These are phyloP conservation scores for Suricata suricatta DNA, from an alignment of 2,113 vertebrate genomes.

Conservation along the genomic window DNA sequence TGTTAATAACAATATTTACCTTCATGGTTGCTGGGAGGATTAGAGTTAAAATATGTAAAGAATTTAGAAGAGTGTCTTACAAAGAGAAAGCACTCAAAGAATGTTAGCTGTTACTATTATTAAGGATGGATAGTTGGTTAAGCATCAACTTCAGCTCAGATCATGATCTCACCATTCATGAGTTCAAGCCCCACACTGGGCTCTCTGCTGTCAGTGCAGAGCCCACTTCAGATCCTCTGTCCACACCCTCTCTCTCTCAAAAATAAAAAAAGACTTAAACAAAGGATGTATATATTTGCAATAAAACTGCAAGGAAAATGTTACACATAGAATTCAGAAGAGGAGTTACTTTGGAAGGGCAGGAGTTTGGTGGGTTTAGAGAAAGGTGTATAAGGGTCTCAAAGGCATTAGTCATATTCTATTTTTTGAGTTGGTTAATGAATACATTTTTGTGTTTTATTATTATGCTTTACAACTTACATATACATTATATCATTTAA, in stretches of 20 bases:
- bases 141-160: no score
- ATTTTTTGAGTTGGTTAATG: background rate
- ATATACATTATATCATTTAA: background rate
- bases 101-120: background rate
- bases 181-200: no score
- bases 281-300: background rate
- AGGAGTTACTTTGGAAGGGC: background rate
- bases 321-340: background rate
- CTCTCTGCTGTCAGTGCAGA: no score
- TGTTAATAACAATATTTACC: background rate
- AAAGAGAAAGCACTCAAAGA: background rate
- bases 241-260: no score
- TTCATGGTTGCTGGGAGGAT: background rate
- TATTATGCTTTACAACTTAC: background rate
- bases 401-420: background rate
- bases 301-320: background rate
- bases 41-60: background rate
- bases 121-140: background rate
- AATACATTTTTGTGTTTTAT: background rate
- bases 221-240: no score
- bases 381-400: background rate
- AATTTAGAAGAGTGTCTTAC: background rate
- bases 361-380: background rate
- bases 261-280: no score
- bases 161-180: no score